Evolutionary conservation across 2,888 invertebrate genomes (phyloP), one percentile per base, ranked within the genome.

Genomic region (Acronicta leporina): DNA sequence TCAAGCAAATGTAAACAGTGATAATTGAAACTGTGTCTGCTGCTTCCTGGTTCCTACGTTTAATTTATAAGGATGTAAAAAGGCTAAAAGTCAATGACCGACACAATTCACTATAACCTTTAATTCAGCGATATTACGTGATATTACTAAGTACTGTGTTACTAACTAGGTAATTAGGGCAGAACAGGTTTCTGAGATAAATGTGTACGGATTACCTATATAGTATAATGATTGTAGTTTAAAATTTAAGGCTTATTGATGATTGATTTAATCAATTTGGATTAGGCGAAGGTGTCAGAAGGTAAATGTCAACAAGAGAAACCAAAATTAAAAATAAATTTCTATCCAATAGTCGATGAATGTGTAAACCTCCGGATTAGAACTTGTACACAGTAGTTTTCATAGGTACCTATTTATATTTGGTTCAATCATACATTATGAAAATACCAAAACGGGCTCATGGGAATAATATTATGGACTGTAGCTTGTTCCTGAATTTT

Each of bases 21-120:
- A 78, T 81, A 80, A 79, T 85, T 83, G 82, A 77, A 75, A 79
- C 81, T 77, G 71, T 79, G 69, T 77, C 78, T 76, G 76, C 53
- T 75, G 76, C 53, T 91, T 91, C 90, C 89, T 90, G 82, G 88
- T 91, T 91, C 89, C 90, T 89, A 77, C 80, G n/a, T 38, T 38
- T 5, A 38, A 83, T 87, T 83, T 84, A 84, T 87, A 85, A 87
- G 11, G 33, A 33, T 33, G 4, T 20, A 1, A 33, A 84, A 67
- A 76, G 64, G 62, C 59, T 57, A 63, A 77, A 84, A 85, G 87
- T 87, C 87, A 84, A 82, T 83, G 86, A 84, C 85, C 85, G 82
- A 68, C 73, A 71, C 71, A 70, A 66, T 67, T 44, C 56, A 66
- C 60, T 73, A 62, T 62, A 60, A 60, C 58, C 55, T 67, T 70